Base-by-base conservation (phyloP, 2,797 vertebrate species). In the Sebastes baramenuke region DNA sequence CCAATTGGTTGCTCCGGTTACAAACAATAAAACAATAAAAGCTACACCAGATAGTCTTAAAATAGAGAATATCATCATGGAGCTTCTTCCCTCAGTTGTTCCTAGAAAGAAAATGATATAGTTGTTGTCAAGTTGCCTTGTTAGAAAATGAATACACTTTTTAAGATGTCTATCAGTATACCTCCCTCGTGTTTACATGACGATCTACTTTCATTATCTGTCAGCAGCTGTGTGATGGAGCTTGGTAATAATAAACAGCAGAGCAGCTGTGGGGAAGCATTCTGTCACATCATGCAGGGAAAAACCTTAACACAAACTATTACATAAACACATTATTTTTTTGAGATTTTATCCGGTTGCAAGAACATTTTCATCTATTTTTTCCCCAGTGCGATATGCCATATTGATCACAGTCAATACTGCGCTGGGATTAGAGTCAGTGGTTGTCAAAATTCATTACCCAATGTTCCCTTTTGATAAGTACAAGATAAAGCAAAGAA, bases 181-280 rank as follows among this genome's bases (percentile, higher is more conserved):
- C 58, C 76, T 74, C 69, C 56, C 32, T 38, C 38, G 11, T 74
- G 71, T 80, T 85, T 58, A 77, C 79, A 66, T 5, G 25, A 59
- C 22, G 49, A 75, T 76, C n/a, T 52, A 2, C 65, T 64, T 69
- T 69, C n/a, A 58, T 75, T 14, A 69, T 77, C 59, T 65, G 79
- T 60, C 81, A 72, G 77, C 73, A 25, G 60, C 55, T 34, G 54
- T 29, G 49, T 64, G 54, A 67, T 62, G 67, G 54, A 66, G 72
- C 72, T 27, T 27, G 20, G 32, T 18, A 52, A 76, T 58, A 52
- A 76, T 54, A 76, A 81, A 74, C n/a, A 77, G 20, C 3, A 22
- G 24, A 27, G 58, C 66, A 60, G 75, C 72, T 55, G 59, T 25
- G 46, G 25, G 32, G 36, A 75, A 70, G 12, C 66, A 72, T 42